Conservation (phyloP, 1,140 invertebrate genomes). For the Temnothorax nylanderi region DNA sequence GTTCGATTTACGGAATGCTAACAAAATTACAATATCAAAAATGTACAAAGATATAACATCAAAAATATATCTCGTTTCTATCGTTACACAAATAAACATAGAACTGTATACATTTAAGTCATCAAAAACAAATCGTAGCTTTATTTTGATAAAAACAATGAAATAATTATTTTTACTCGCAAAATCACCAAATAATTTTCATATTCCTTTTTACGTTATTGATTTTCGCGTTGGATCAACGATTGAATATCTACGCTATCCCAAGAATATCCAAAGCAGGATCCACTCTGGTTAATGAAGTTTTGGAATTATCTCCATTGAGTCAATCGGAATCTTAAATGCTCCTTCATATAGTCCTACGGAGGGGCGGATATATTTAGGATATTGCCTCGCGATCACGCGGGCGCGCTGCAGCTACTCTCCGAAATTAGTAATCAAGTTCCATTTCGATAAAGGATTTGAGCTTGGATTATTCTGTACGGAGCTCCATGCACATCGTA, state of each 20-base stretch:
- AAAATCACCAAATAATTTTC: background rate
- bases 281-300: constrained; percentile 48
- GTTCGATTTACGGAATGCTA: background rate
- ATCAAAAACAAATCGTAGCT: background rate
- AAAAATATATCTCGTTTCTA: background rate
- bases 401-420: constrained; percentile 51
- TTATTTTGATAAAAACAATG: background rate
- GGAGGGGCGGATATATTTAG: constrained; percentile 61
- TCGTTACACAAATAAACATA: background rate
- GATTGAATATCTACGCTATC: background rate
- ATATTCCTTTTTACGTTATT: background rate
- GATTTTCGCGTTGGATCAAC: background rate
- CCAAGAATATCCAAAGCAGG: background rate
- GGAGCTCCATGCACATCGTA: background rate
- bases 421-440: constrained; percentile 66
- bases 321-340: constrained; percentile 43
- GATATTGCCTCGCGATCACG: constrained; percentile 47
- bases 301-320: constrained; percentile 45
- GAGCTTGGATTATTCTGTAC: constrained; percentile 22
- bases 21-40: background rate
- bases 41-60: background rate
- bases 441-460: constrained; percentile 47
- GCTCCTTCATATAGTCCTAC: constrained; percentile 36
- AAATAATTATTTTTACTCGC: background rate
- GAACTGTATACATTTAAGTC: background rate